phyloP scores from a whole-genome alignment of 2,888 invertebrate genomes.

The Amiota communis region DNA sequence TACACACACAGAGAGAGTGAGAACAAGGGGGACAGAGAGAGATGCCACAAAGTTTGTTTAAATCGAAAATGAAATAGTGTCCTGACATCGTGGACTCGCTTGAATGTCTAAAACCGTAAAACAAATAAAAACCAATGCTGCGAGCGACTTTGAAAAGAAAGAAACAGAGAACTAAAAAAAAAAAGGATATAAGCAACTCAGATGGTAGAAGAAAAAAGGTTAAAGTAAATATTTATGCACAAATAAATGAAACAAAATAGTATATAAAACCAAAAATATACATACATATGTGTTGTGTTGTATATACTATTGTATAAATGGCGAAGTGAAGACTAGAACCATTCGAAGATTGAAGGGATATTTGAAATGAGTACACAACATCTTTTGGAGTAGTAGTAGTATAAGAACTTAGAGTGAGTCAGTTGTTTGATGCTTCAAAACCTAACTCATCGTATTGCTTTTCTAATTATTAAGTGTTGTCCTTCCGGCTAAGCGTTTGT shows the following conservation, averaged over 20 bases:
- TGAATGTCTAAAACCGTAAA: slow-evolving; percentile 52
- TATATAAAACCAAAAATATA: neutral
- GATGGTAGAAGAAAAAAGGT: slow-evolving; percentile 49
- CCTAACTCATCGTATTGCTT: neutral
- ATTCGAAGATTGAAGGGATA: too few relatives aligned
- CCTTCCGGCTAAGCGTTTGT: neutral
- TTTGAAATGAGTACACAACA: too few relatives aligned
- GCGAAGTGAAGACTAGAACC: neutral
- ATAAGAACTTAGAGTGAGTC: too few relatives aligned
- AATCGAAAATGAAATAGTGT: slow-evolving; percentile 64
- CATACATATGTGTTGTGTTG: neutral
- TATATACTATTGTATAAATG: neutral
- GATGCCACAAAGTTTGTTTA: slow-evolving; percentile 51
- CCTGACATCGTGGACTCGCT: slow-evolving; percentile 37
- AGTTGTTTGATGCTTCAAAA: neutral
- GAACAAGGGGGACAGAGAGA: neutral
- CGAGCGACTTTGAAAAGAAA: slow-evolving; percentile 13
- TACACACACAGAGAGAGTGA: neutral
- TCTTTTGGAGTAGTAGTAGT: too few relatives aligned
- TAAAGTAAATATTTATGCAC: slow-evolving; percentile 63
- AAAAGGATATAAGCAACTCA: slow-evolving; percentile 41
- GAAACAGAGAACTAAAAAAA: neutral
- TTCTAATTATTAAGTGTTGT: slow-evolving; percentile 25
- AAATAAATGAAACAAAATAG: slow-evolving; percentile 10
- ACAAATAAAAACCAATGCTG: slow-evolving; percentile 53